phyloP scores from a whole-genome alignment of 2,113 vertebrate genomes.

The Callorhinus ursinus region DNA sequence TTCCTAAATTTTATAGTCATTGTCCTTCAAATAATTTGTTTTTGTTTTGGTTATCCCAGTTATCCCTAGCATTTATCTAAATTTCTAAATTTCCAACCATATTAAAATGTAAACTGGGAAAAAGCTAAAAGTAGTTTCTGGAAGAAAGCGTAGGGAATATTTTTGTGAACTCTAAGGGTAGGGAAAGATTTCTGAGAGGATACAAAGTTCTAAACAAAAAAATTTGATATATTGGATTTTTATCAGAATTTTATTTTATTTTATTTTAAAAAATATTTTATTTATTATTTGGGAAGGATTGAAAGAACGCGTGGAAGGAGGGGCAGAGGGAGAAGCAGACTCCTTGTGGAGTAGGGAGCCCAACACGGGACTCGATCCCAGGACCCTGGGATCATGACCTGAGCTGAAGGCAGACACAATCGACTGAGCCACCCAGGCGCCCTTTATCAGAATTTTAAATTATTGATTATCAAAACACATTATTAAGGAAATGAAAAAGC shows the following conservation, averaged over 20 bases:
- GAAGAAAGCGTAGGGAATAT: background rate
- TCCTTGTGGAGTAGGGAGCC: background rate
- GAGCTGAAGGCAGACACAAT: background rate
- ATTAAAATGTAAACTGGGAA: slow-evolving; percentile 23
- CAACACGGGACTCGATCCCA: background rate
- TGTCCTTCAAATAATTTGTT: background rate
- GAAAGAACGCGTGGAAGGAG: background rate
- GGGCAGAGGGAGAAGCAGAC: background rate
- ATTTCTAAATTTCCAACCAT: background rate
- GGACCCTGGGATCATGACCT: background rate
- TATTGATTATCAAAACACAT: background rate
- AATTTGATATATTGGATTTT: background rate
- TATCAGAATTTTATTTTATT: background rate
- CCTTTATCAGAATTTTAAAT: background rate
- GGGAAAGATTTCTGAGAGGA: background rate
- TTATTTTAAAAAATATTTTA: background rate
- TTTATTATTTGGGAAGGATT: background rate
- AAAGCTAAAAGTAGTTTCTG: background rate
- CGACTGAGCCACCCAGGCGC: background rate
- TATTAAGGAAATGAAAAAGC: background rate
- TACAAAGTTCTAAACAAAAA: background rate
- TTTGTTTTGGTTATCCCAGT: background rate
- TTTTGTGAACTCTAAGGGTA: background rate
- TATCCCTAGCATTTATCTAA: background rate
- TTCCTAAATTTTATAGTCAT: slow-evolving; percentile 5